A percentile compares a stretch with the other conserved stretches of the same genome.
phyloP scores from a whole-genome alignment of 2,113 vertebrate species.

The Setophaga petechia region DNA sequence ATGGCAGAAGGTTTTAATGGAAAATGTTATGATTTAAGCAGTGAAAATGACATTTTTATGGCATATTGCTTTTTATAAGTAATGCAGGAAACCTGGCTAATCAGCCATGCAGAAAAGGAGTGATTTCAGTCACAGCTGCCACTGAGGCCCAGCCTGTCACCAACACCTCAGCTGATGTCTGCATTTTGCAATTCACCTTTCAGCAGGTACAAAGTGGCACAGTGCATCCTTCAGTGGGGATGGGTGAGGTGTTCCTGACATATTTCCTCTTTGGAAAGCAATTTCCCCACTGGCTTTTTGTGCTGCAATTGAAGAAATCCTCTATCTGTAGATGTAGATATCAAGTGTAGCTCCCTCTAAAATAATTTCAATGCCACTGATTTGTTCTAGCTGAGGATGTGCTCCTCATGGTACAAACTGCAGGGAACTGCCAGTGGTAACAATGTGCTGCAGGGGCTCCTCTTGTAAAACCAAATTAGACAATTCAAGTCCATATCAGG shows the following conservation, averaged over 20 bases:
- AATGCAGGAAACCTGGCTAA: neutral
- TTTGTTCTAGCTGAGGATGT: neutral
- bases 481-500: neutral
- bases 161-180: neutral
- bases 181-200: neutral
- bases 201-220: neutral
- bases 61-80: constrained; percentile 13
- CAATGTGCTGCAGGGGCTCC: constrained; percentile 9
- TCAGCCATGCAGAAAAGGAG: neutral
- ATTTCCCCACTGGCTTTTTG: neutral
- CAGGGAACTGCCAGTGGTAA: neutral
- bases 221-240: neutral
- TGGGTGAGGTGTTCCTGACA: neutral
- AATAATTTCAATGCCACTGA: rapidly evolving
- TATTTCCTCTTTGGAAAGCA: neutral
- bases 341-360: neutral
- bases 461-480: neutral
- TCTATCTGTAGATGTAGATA: neutral
- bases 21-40: neutral
- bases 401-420: neutral
- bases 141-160: neutral
- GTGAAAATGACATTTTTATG: neutral
- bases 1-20: neutral
- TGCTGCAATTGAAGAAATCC: neutral
- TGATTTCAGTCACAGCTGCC: neutral